A percentile compares a stretch with the other conserved stretches of the same genome.
Conservation (phyloP, 2,888 invertebrate species). For the Deilephila porcellus region DNA sequence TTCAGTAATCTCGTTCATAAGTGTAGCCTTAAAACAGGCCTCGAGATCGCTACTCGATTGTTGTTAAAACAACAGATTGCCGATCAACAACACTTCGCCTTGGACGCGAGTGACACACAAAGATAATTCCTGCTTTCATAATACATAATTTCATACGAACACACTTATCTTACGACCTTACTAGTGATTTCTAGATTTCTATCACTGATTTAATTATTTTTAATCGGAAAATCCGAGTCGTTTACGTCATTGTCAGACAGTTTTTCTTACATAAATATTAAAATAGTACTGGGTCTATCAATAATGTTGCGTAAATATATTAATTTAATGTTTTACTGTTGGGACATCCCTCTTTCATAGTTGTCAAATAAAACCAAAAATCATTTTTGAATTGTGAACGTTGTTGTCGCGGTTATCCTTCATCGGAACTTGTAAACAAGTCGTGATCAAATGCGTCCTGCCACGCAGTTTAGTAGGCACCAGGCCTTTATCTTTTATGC, state of each 20-base stretch:
- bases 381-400: too few species aligned
- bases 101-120: conserved; percentile 23
- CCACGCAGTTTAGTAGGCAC: too few species aligned
- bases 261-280: too few species aligned
- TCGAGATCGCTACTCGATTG: neutral
- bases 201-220: neutral
- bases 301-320: too few species aligned
- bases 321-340: too few species aligned
- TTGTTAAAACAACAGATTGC: conserved; percentile 6
- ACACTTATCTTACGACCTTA: conserved; percentile 10
- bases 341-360: too few species aligned
- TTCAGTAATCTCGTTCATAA: neutral
- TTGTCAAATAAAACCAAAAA: too few species aligned
- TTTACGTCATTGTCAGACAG: too few species aligned
- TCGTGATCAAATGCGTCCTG: too few species aligned
- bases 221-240: neutral
- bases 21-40: neutral
- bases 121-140: conserved; percentile 27
- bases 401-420: too few species aligned
- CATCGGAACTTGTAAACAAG: too few species aligned
- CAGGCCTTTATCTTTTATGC: neutral
- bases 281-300: too few species aligned
- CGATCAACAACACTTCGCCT: conserved; percentile 11
- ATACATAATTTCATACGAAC: neutral
- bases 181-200: conserved; percentile 14